These are phyloP conservation scores for Galerucella calmariensis DNA, from an alignment of 2,888 invertebrate species.

Conservation along the genomic window DNA sequence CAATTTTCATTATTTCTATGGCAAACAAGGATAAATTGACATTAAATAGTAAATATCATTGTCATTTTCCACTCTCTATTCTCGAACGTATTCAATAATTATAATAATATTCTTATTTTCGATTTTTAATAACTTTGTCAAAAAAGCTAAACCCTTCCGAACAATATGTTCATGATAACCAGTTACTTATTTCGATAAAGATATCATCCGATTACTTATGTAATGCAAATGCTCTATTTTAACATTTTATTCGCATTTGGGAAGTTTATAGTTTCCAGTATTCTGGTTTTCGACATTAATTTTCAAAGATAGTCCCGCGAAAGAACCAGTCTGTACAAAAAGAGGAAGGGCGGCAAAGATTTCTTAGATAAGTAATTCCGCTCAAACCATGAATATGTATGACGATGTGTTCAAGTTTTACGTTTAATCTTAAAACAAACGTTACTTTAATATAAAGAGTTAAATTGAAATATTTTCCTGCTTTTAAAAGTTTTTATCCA, in stretches of 20 bases:
- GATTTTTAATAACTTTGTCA: conserved; percentile 1
- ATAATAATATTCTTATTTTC: not conserved
- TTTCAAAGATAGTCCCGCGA: conserved; percentile 54
- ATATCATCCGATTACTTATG: conserved; percentile 47
- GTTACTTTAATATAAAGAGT: conserved; percentile 40
- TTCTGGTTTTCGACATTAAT: conserved; percentile 57
- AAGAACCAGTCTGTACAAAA: conserved; percentile 51
- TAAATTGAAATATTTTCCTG: not conserved
- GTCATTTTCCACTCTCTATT: too few relatives aligned
- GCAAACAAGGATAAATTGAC: too few relatives aligned
- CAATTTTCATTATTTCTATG: too few relatives aligned
- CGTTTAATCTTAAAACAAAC: conserved; percentile 57
- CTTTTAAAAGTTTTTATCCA: too few relatives aligned
- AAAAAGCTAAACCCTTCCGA: not conserved
- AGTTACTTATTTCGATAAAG: conserved; percentile 32
- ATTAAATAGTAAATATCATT: too few relatives aligned
- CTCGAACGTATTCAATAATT: too few relatives aligned
- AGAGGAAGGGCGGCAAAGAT: conserved; percentile 48
- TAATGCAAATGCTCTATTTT: conserved; percentile 57
- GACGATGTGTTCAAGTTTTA: conserved; percentile 56
- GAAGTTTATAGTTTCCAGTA: conserved; percentile 60
- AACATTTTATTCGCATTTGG: conserved; percentile 61
- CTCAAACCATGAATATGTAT: conserved; percentile 58
- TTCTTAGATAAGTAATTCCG: conserved; percentile 57
- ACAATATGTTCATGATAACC: conserved; percentile 29